phyloP scores from a whole-genome alignment of 2,113 vertebrate species.

The Calyptomena viridis region DNA sequence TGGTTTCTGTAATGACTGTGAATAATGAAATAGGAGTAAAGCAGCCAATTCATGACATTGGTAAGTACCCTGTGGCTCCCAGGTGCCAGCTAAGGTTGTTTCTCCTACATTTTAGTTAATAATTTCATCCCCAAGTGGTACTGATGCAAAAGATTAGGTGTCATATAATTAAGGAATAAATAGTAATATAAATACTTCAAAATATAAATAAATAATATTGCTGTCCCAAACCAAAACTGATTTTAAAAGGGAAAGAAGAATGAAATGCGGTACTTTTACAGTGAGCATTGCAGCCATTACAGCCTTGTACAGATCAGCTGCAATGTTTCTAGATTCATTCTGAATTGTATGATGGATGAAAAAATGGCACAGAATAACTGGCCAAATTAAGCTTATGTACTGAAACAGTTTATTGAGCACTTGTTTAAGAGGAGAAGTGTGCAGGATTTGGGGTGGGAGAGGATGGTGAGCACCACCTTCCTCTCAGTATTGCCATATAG shows the following conservation, averaged over 20 bases:
- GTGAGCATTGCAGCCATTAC: not conserved
- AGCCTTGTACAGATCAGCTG: not conserved
- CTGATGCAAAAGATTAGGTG: not conserved
- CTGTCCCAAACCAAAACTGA: not conserved
- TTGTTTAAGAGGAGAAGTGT: not conserved
- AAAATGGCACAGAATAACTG: not conserved
- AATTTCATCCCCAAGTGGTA: not conserved
- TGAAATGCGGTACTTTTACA: not conserved
- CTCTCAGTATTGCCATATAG: not conserved
- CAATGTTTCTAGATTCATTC: not conserved
- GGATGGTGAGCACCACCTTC: not conserved
- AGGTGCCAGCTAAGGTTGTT: no score
- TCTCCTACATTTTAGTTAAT: not conserved
- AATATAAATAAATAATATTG: not conserved
- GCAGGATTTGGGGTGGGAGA: not conserved
- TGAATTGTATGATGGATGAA: not conserved
- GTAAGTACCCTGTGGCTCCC: constrained; percentile 66
- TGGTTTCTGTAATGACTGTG: constrained; percentile 93
- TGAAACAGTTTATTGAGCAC: not conserved
- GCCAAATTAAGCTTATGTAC: not conserved
- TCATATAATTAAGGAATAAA: not conserved
- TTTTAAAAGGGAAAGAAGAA: not conserved
- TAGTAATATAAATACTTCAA: not conserved
- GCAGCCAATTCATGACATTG: constrained; percentile 89
- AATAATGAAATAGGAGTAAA: constrained; percentile 98